phyloP scores from a whole-genome alignment of 2,888 invertebrate genomes.

The Candidula unifasciata region DNA sequence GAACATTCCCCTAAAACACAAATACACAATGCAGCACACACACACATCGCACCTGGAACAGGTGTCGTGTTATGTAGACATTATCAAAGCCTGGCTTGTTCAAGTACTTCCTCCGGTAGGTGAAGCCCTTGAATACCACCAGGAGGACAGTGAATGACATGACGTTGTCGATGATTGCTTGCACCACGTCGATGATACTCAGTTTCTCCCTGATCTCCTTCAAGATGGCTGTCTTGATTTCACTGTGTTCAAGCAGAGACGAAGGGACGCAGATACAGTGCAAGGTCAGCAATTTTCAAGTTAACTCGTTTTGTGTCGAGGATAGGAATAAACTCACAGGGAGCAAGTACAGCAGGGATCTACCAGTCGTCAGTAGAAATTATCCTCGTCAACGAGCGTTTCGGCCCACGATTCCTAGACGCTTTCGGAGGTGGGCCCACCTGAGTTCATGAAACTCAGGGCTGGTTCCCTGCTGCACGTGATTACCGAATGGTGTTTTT shows the following conservation, averaged over 20 bases:
- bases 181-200: constrained; percentile 50
- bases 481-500: too few species aligned
- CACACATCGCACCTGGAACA: constrained; percentile 54
- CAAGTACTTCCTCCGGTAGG: constrained; percentile 63
- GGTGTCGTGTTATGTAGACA: constrained; percentile 72
- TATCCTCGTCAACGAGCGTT: too few species aligned
- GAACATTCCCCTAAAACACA: background rate
- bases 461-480: too few species aligned
- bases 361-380: too few species aligned
- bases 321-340: too few species aligned
- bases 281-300: too few species aligned
- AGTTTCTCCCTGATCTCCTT: constrained; percentile 63
- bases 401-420: too few species aligned
- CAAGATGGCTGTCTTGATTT: constrained; percentile 67
- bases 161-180: constrained; percentile 59
- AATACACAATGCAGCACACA: background rate
- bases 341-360: too few species aligned
- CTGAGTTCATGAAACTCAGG: too few species aligned
- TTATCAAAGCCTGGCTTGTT: constrained; percentile 76
- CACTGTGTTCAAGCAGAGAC: constrained; percentile 29
- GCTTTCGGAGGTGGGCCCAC: too few species aligned
- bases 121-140: constrained; percentile 63
- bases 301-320: too few species aligned
- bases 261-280: too few species aligned
- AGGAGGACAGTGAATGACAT: constrained; percentile 61